Conservation (phyloP, 2,113 vertebrate species). For the Xenotilapia caudafasciata region DNA sequence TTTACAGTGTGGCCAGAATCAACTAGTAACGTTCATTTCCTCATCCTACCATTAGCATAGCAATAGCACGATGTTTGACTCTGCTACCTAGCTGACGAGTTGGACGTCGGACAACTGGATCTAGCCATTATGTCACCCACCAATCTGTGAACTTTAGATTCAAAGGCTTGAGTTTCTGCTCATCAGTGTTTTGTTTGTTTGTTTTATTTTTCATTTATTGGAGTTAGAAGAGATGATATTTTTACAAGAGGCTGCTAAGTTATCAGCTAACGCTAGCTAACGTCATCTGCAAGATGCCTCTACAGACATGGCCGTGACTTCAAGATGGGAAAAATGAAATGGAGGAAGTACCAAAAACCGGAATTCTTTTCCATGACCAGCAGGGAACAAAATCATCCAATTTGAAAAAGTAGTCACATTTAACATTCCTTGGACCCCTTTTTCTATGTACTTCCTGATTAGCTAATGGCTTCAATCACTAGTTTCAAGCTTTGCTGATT, state of each 20-base stretch:
- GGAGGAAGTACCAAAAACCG: background rate
- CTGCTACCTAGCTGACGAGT: background rate
- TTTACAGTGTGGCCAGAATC: background rate
- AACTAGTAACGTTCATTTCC: background rate
- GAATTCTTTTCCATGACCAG: background rate
- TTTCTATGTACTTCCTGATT: background rate
- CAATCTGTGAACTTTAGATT: background rate
- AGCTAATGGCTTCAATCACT: background rate
- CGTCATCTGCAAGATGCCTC: background rate
- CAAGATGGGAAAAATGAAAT: background rate
- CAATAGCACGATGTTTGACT: rapidly evolving
- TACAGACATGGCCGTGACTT: background rate
- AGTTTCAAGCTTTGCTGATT: background rate
- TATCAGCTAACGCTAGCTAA: background rate
- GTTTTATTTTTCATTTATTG: background rate
- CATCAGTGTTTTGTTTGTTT: background rate
- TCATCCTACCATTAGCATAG: background rate
- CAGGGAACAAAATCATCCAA: background rate
- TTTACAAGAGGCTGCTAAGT: background rate
- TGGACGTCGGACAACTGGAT: background rate
- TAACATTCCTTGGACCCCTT: background rate
- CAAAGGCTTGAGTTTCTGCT: background rate
- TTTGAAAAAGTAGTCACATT: background rate
- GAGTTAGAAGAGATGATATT: background rate
- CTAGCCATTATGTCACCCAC: background rate